phyloP scores from a whole-genome alignment of 2,888 invertebrate species.

The Cyaniris semiargus region DNA sequence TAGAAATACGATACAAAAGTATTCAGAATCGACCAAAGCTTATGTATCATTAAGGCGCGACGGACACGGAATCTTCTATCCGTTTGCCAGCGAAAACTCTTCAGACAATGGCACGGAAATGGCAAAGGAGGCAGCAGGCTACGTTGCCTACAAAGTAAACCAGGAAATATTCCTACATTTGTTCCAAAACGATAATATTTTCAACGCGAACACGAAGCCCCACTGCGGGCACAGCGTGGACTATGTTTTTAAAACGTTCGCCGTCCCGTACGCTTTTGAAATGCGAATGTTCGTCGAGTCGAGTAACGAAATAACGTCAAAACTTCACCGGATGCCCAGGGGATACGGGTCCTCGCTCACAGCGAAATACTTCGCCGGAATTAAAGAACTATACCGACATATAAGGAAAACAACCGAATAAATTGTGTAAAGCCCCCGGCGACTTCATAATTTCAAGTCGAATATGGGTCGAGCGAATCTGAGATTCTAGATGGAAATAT shows the following conservation, averaged over 20 bases:
- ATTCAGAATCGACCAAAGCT: conserved; percentile 74
- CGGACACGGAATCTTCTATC: conserved; percentile 83
- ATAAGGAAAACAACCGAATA: conserved; percentile 41
- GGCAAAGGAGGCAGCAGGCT: conserved; percentile 50
- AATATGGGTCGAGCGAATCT: background rate
- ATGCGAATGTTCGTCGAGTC: conserved; percentile 65
- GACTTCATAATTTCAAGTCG: conserved; percentile 1
- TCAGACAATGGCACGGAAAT: conserved; percentile 37
- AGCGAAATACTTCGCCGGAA: conserved; percentile 61
- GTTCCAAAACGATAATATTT: conserved; percentile 59
- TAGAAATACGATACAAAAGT: conserved; percentile 73
- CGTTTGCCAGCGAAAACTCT: conserved; percentile 77
- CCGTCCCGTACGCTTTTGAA: conserved; percentile 57
- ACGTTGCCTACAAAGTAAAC: conserved; percentile 59
- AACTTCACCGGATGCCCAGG: conserved; percentile 61
- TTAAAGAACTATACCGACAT: conserved; percentile 60
- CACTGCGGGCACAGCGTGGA: conserved; percentile 71
- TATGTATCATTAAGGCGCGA: conserved; percentile 88
- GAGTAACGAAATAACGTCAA: conserved; percentile 53
- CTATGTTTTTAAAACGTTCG: conserved; percentile 52
- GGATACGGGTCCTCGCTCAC: conserved; percentile 58
- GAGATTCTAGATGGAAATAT: conserved; percentile 28
- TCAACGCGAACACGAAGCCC: conserved; percentile 51
- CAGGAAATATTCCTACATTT: conserved; percentile 55
- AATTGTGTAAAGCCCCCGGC: background rate